A percentile compares a stretch with the other conserved stretches of the same genome.
Conservation (phyloP, 1,140 invertebrate species). For the Trichomalopsis sarcophagae region DNA sequence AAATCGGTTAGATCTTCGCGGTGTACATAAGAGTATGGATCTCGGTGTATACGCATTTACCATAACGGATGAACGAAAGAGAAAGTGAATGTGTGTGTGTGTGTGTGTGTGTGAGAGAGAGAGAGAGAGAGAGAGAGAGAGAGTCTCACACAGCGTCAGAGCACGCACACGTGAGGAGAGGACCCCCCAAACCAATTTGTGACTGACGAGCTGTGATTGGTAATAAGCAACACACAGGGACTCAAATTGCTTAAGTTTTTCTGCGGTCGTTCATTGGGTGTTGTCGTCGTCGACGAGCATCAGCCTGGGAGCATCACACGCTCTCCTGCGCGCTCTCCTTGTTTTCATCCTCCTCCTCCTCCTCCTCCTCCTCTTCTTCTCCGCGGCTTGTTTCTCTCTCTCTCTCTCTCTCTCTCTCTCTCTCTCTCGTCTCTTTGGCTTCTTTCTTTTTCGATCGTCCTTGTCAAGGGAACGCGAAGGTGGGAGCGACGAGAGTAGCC, state of each 20-base stretch:
- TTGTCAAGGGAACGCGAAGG: conserved; percentile 45
- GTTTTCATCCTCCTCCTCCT: conserved; percentile 44
- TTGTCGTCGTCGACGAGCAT: conserved; percentile 63
- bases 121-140: conserved; percentile 16
- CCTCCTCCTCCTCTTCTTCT: conserved; percentile 35
- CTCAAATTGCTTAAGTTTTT: conserved; percentile 73
- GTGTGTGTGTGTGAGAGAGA: too few species aligned
- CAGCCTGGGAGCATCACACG: conserved; percentile 33
- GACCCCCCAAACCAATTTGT: conserved; percentile 71
- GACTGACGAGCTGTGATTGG: conserved; percentile 71
- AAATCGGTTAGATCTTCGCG: conserved; percentile 13
- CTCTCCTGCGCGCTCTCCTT: conserved; percentile 33
- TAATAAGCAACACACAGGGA: conserved; percentile 71
- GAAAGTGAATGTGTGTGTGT: conserved; percentile 41
- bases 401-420: conserved; percentile 37
- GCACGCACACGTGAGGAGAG: conserved; percentile 17
- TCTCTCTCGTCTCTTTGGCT: conserved; percentile 12
- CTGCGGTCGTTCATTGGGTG: conserved; percentile 69
- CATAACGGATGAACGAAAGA: conserved; percentile 19
- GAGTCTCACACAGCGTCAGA: not conserved
- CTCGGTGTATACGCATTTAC: conserved; percentile 1
- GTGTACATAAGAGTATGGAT: not conserved
- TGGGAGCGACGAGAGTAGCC: conserved; percentile 41
- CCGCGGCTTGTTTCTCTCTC: conserved; percentile 46
- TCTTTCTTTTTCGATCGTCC: conserved; percentile 51